phyloP scores from a whole-genome alignment of 2,797 vertebrate species.

The Micrastur ruficollis region DNA sequence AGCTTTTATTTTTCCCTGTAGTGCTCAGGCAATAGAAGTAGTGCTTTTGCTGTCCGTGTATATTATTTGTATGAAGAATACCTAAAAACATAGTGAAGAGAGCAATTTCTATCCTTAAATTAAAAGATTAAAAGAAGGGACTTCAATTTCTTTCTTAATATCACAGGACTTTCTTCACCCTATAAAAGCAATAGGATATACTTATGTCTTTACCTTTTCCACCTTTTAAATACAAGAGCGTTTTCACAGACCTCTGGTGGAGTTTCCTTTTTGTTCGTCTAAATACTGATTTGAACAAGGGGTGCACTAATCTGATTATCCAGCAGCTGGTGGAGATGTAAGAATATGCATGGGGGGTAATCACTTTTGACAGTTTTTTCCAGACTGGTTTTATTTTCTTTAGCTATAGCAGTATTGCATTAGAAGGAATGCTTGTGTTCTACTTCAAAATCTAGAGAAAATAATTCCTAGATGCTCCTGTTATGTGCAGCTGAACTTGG shows the following conservation, averaged over 20 bases:
- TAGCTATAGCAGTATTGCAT: not conserved
- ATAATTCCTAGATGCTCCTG: not conserved
- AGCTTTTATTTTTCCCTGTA: not conserved
- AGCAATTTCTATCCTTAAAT: not conserved
- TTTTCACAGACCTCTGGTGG: not conserved
- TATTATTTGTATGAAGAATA: not conserved
- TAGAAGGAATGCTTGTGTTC: not conserved
- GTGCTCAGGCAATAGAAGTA: not conserved
- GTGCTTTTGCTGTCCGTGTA: not conserved
- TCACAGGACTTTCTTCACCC: not conserved
- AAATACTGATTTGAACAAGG: not conserved
- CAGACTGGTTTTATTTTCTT: not conserved
- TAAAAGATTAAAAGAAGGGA: not conserved
- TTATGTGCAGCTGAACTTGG: not conserved
- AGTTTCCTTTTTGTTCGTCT: not conserved
- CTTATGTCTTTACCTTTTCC: not conserved
- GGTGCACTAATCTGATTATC: not conserved
- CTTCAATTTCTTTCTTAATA: not conserved
- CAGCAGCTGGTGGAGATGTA: not conserved
- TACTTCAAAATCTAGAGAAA: not conserved
- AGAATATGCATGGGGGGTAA: not conserved
- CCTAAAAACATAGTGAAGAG: not conserved
- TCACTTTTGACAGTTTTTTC: not conserved
- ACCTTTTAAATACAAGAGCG: not conserved
- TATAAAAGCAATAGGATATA: not conserved